Evolutionary conservation across 1,140 invertebrate genomes (phyloP).

Genomic region (Cyclina sinensis): DNA sequence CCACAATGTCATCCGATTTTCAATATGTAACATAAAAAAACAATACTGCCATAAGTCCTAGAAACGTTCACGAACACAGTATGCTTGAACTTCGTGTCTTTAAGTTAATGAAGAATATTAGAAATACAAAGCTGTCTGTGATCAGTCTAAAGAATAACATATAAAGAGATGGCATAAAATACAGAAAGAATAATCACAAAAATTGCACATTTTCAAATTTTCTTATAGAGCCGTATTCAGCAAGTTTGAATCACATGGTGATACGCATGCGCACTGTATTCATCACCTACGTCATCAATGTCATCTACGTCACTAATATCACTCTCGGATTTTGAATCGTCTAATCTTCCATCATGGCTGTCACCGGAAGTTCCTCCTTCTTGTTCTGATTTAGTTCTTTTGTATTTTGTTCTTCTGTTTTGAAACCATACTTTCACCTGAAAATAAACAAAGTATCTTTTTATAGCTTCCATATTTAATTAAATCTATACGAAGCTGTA

Average conservation of each 20-base stretch:
- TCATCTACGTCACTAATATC: conserved; percentile 67
- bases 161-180: neutral
- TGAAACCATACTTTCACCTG: conserved; percentile 99
- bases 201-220: conserved; percentile 44
- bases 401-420: conserved; percentile 98
- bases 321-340: conserved; percentile 64
- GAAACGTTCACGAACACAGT: too few relatives aligned
- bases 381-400: conserved; percentile 97
- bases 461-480: too few relatives aligned
- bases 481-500: too few relatives aligned
- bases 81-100: too few relatives aligned
- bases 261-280: conserved; percentile 62
- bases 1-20: too few relatives aligned
- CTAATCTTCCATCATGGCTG: neutral
- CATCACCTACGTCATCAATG: conserved; percentile 57
- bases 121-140: too few relatives aligned
- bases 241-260: conserved; percentile 62
- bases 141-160: neutral
- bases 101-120: too few relatives aligned
- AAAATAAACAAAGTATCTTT: conserved; percentile 81
- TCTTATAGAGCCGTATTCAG: neutral
- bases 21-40: too few relatives aligned
- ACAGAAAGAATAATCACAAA: conserved; percentile 20
- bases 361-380: conserved; percentile 87
- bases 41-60: too few relatives aligned